Base-by-base conservation (phyloP, 2,113 vertebrate genomes). In the Tiliqua scincoides region DNA sequence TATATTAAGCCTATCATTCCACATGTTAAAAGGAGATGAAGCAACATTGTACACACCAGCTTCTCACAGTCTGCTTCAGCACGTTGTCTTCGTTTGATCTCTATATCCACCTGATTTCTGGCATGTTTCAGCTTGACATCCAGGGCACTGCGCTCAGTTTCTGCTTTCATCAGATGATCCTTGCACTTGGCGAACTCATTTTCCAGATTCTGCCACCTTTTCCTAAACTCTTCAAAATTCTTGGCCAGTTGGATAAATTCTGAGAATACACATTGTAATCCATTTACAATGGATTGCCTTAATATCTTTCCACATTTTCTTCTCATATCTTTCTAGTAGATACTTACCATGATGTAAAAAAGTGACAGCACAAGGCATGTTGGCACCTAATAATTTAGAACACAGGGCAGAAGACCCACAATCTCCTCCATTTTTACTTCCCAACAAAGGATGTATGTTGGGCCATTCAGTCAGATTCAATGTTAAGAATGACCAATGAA, bases 61-160 rank as follows among this genome's bases (percentile, higher is more conserved):
- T 98, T 99, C 73, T 99, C 98, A 17, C 98, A 99, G 40, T 99
- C 98, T 0, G 96, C 95, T 91, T 99, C 99, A 1, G 99, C 98
- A 87, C 97, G 97, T 57, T 99, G 99, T 76, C 99, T 96, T 52
- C 98, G 94, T 79, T 98, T 97, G 92, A 99, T 99, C 95, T 99
- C 99, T 79, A 99, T 97, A 0, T 99, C 99, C 79, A 99, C 98
- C 90, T 99, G 99, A 92, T 99, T 99, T 32, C 99, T 98, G 30
- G 99, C 99, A 0, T 99, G 99, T 93, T 99, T 99, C 86, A 99
- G 96, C 93, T 99, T 99, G 86, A 99, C 98, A 68, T 99, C 98
- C 95, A 99, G 82, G 4, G 99, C 96, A 2, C 97, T 97, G 1
- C 97, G 96, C 77, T 99, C 99, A 0, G 98, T 97, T 89, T 99